Percentiles rank a stretch among this genome's conserved stretches.
Evolutionary conservation across 2,888 invertebrate genomes (phyloP).

Genomic region (Papilio demoleus): DNA sequence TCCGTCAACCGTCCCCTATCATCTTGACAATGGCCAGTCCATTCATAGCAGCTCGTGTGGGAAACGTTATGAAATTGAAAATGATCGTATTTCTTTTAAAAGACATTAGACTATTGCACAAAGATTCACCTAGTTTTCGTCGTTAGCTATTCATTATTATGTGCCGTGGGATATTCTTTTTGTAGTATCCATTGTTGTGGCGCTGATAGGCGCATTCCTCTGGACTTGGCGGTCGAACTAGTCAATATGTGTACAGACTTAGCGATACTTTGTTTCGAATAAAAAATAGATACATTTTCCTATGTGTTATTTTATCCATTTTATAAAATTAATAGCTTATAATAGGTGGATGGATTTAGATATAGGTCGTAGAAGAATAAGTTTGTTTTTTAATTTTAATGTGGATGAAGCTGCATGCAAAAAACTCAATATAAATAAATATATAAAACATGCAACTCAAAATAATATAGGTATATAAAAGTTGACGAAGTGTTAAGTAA

Average conservation of each 20-base stretch:
- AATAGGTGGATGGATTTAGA: too few species aligned
- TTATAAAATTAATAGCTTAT: too few species aligned
- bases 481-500: too few species aligned
- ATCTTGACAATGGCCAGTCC: conserved; percentile 57
- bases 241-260: conserved; percentile 44
- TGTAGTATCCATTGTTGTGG: conserved; percentile 71
- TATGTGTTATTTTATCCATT: too few species aligned
- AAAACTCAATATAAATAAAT: too few species aligned
- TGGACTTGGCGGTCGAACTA: conserved; percentile 58
- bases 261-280: not conserved
- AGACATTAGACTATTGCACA: conserved; percentile 80
- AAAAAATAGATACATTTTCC: not conserved
- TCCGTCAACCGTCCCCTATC: conserved; percentile 51
- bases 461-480: too few species aligned
- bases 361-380: too few species aligned
- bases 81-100: conserved; percentile 83
- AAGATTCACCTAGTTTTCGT: conserved; percentile 84
- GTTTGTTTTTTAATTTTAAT: too few species aligned
- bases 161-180: conserved; percentile 78
- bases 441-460: too few species aligned
- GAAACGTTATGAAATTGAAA: conserved; percentile 82
- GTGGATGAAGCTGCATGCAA: too few species aligned
- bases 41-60: conserved; percentile 76
- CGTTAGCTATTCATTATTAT: conserved; percentile 81
- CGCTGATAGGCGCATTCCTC: conserved; percentile 77